Evolutionary conservation across 1,140 invertebrate genomes (phyloP), one percentile per base, ranked within the genome.

Genomic region (Panagrolaimus sp.): DNA sequence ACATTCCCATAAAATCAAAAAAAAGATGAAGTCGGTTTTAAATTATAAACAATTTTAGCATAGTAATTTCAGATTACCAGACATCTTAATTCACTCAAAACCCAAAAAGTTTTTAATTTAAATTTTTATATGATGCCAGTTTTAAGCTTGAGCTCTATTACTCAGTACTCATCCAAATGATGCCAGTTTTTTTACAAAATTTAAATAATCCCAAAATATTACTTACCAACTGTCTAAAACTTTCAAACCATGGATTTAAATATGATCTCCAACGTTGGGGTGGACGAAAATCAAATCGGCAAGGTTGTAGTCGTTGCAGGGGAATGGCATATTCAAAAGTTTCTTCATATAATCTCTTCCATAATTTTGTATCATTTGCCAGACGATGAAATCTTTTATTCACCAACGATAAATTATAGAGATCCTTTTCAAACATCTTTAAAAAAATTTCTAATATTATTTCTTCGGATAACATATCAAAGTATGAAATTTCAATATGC

Each of bases 171-270:
- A n/a, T n/a, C n/a, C n/a, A n/a, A n/a, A n/a, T n/a, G n/a, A n/a
- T 38, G 2, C 32, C 2, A 38, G 32, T 38, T 38, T 38, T n/a
- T n/a, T n/a, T n/a, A n/a, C 32, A 38, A 38, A 38, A 4, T 38
- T 38, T 38, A 4, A 4, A 38, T 38, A 38, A 38, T n/a, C 32
- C 32, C 2, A 38, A 38, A 63, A 17, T 14, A 21, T n/a, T n/a
- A 65, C 80, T 77, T 77, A 87, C 86, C 83, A 98, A 86, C 84
- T 96, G 93, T 71, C 90, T 88, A 83, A 97, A 97, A 82, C 94
- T 96, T 83, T 97, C 94, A 85, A 97, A 97, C 95, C 95, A 98
- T 0, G 94, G 91, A 87, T 97, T 98, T 52, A 90, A 89, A 80
- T 80, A 65, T 26, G 91, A 89, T 67, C 94, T 91, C 70, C 90